A percentile compares a stretch with the other conserved stretches of the same genome.
These are phyloP conservation scores for Drosophila borealis DNA, from an alignment of 2,888 invertebrate species.

Conservation along the genomic window DNA sequence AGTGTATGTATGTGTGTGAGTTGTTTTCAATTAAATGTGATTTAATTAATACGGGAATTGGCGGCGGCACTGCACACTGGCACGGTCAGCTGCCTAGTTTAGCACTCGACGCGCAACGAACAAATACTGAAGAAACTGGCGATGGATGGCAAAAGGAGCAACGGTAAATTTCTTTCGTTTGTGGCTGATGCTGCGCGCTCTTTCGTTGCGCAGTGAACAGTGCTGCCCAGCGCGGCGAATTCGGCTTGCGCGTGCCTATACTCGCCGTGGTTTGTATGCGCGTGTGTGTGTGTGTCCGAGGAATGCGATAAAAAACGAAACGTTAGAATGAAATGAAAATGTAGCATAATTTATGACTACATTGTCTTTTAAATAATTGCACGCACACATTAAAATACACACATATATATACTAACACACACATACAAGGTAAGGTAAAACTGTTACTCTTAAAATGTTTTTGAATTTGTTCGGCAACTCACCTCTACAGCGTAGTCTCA, in stretches of 20 bases:
- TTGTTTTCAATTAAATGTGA: constrained; percentile 60
- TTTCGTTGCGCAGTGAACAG: constrained; percentile 56
- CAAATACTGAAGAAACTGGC: constrained; percentile 76
- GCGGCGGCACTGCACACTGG: constrained; percentile 52
- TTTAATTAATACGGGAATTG: constrained; percentile 72
- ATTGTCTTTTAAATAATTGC: constrained; percentile 80
- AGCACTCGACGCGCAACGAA: constrained; percentile 78
- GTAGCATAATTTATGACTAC: constrained; percentile 80
- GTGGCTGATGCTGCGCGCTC: constrained; percentile 66
- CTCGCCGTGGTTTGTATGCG: constrained; percentile 19
- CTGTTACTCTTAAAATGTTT: constrained; percentile 63
- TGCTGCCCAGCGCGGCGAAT: constrained; percentile 68
- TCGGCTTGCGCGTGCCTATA: constrained; percentile 50
- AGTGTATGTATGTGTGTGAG: constrained; percentile 15
- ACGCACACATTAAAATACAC: constrained; percentile 63
- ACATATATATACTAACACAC: constrained; percentile 16
- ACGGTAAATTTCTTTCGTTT: constrained; percentile 22
- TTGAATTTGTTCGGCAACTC: constrained; percentile 62
- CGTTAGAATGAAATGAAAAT: constrained; percentile 80
- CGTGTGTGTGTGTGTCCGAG: constrained; percentile 55
- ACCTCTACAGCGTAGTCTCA: constrained; percentile 35
- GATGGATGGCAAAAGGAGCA: constrained; percentile 48
- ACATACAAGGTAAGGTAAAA: constrained; percentile 33
- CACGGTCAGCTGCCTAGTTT: constrained; percentile 48
- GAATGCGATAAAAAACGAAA: constrained; percentile 78